A percentile compares a stretch with the other conserved stretches of the same genome.
phyloP scores from a whole-genome alignment of 2,888 invertebrate species.

The Caradrina kadenii region DNA sequence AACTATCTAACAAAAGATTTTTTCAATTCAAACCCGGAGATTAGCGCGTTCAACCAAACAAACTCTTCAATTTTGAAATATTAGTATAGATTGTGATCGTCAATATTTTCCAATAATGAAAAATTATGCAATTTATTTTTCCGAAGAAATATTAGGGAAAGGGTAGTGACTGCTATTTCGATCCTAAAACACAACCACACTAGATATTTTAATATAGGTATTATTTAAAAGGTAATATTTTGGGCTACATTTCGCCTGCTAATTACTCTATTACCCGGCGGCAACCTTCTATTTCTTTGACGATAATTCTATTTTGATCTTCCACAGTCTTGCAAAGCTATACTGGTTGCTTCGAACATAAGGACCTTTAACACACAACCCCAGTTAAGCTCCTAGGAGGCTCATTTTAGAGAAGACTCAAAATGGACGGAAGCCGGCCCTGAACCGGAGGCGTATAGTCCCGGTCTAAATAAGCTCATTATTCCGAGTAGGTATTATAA shows the following conservation, averaged over 20 bases:
- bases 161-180: neutral
- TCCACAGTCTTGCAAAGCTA: neutral
- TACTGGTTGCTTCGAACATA: neutral
- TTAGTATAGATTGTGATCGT: too few relatives aligned
- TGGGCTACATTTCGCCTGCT: too few relatives aligned
- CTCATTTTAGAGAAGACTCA: constrained; percentile 12
- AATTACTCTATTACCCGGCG: neutral
- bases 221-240: too few relatives aligned
- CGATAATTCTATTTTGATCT: neutral
- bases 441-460: constrained; percentile 23
- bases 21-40: too few relatives aligned
- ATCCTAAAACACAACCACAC: too few relatives aligned
- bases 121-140: neutral
- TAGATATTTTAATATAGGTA: too few relatives aligned
- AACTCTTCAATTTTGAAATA: too few relatives aligned
- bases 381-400: constrained; percentile 9
- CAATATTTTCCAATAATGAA: neutral
- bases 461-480: constrained; percentile 41
- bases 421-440: constrained; percentile 13
- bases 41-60: too few relatives aligned
- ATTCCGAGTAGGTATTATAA: constrained; percentile 43
- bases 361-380: neutral
- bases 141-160: neutral
- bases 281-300: neutral
- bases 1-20: too few relatives aligned